Base-by-base conservation (phyloP, 2,113 vertebrate genomes). In the Galemys pyrenaicus region DNA sequence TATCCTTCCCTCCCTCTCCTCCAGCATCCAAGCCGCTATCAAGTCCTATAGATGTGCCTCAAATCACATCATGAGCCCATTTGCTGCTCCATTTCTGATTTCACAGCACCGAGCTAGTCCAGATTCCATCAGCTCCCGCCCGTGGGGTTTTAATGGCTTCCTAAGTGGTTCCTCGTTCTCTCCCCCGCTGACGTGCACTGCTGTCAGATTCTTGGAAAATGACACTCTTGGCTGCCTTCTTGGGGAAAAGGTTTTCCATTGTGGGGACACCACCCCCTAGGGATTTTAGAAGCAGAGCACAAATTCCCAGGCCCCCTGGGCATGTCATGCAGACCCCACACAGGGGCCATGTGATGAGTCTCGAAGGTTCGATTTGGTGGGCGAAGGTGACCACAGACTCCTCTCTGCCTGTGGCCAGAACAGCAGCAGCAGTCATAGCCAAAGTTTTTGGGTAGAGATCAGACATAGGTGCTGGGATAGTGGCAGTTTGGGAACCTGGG, bases 321-420 rank as follows among this genome's bases (percentile, higher is more conserved):
- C 24, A 12, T 0, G 19, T 37, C 56, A 12, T 39, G 46, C 46
- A 58, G 86, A 15, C 8, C 35, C 32, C 49, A 60, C 0, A 0
- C 3, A 3, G 5, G 0, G 3, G 64, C 44, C 19, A 7, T 0
- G 0, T 3, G 22, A 4, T 1, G 49, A 6, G 46, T 20, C 22
- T 11, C 8, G 6, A 17, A 56, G 30, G 28, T 9, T 10, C 1
- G 2, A 37, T 32, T 80, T 49, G 24, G 0, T 0, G 19, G 44
- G 20, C 26, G 16, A 9, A 9, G 17, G 32, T 49, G 84, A 24
- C 2, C 11, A 28, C 17, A 22, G 65, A 11, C 17, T 37, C 37
- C 70, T 9, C 13, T 3, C 0, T 1, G 22, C 49, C 13, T 15
- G 56, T 6, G 41, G 35, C 77, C 35, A 51, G 6, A 22, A 26